Evolutionary conservation across 2,888 invertebrate genomes (phyloP), one percentile per base, ranked within the genome.

Genomic region (Drosophila recens): DNA sequence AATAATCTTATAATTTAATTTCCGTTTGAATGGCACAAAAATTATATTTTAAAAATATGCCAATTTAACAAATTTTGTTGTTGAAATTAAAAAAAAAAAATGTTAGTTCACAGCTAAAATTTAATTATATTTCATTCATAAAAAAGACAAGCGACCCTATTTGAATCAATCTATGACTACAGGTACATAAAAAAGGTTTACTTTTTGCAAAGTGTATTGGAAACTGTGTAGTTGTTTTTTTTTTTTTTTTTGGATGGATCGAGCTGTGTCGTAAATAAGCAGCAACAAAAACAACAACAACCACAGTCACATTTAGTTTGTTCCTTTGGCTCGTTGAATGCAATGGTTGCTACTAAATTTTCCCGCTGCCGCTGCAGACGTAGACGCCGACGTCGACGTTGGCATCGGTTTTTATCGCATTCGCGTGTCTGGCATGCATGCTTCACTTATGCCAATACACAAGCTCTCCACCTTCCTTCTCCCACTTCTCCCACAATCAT

Each of bases 361-460:
- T 33, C 8, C 3, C 34, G 23, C 17, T 17, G 43, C 20, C 36
- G 53, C 8, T 38, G 48, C 13, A 46, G 27, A 27, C 27, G 27
- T 4, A n/a, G n/a, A n/a, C n/a, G n/a, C n/a, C 1, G 43, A 30
- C 33, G 49, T 17, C 38, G 52, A 23, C 51, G 45, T 36, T 13
- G 34, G 43, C 73, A 52, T 27, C 58, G 63, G 71, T 59, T 75
- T 87, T 86, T 86, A 89, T 89, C 75, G 84, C 83, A 80, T 72
- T 86, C 77, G 85, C 85, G 87, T 86, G 85, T 86, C 79, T 81
- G 81, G 72, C 77, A 77, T 82, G 86, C 80, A 85, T 86, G 89
- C 87, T 70, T 86, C 84, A 86, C 77, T 79, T 76, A 61, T 65
- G 66, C 72, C 75, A 58, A 73, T 72, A 70, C 70, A n/a, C 56